Conservation (phyloP, 2,888 invertebrate species). For the Petrolisthes manimaculis region DNA sequence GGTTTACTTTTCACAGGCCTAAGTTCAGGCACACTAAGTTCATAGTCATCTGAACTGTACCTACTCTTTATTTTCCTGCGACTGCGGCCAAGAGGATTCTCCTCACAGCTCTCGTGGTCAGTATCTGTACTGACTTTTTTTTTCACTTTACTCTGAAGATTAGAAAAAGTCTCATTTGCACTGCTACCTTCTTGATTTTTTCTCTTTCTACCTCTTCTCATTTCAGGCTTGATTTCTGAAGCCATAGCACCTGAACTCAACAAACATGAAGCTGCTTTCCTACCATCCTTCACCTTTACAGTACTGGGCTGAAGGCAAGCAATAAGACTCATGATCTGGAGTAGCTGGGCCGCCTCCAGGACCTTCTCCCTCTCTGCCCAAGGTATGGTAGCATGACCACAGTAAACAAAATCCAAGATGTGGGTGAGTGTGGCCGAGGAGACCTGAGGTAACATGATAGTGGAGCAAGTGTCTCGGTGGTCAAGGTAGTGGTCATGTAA, state of each 20-base stretch:
- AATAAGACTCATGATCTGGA: conserved; percentile 28
- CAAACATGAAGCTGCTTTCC: neutral
- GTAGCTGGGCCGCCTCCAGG: conserved; percentile 27
- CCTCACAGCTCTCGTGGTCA: neutral
- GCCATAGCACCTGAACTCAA: neutral
- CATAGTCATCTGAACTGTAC: conserved; percentile 40
- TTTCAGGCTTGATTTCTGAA: neutral
- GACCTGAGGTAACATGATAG: conserved; percentile 26
- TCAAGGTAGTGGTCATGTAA: conserved; percentile 39
- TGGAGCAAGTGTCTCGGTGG: conserved; percentile 23
- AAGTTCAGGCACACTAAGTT: conserved; percentile 32
- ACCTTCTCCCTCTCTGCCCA: conserved; percentile 25
- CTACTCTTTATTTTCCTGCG: conserved; percentile 33
- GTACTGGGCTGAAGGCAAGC: conserved; percentile 8
- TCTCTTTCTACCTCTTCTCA: conserved; percentile 31
- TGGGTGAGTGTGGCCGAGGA: conserved; percentile 21
- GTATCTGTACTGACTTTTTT: conserved; percentile 2
- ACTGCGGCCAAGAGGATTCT: neutral
- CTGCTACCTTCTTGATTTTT: neutral
- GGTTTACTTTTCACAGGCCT: conserved; percentile 16
- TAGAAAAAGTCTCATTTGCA: neutral
- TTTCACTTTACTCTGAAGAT: neutral
- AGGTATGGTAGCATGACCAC: conserved; percentile 12
- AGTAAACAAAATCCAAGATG: conserved; percentile 38
- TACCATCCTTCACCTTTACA: neutral